Base-by-base conservation (phyloP, 2,888 invertebrate species). In the Toxonevra muliebris region DNA sequence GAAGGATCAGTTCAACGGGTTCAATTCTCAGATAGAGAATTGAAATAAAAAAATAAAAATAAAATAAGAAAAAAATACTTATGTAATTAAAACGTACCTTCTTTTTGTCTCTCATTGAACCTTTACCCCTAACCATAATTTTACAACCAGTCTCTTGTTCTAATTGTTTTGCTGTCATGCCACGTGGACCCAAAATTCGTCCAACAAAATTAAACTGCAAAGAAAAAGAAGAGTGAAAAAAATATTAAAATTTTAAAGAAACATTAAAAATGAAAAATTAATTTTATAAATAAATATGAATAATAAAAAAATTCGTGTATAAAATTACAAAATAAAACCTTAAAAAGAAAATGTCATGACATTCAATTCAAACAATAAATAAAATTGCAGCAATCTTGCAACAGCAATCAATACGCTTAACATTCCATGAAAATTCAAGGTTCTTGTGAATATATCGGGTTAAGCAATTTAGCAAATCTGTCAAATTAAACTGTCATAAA, bases 121-220 rank as follows among this genome's bases (percentile, higher is more conserved):
- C 98, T 87, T 97, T 97, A 85, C 99, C 98, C 88, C 99, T 91
- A 82, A 99, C 98, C 99, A 99, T 99, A 84, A 99, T 98, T 91
- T 99, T 99, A 88, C 99, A 99, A 79, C 98, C 98, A 80, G 99
- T 99, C 89, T 98, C 98, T 88, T 98, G 97, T 88, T 99, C 99
- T 86, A 99, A 88, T 89, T 99, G 98, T 88, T 99, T 99, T 65
- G 99, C 98, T 76, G 99, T 99, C 98, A 99, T 99, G 78, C 99
- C 99, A 80, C 99, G 91, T 75, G 99, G 99, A 64, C 99, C 99
- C 84, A 99, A 89, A 88, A 99, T 99, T 88, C 99, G 91, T 82
- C 99, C 99, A 82, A 99, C 99, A 87, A 99, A 99, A 89, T 99
- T 99, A 88, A 98, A 99, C 98, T 99, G 92, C 72, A 95, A 93